phyloP scores from a whole-genome alignment of 2,888 invertebrate species.

The Epinotia bilunana region DNA sequence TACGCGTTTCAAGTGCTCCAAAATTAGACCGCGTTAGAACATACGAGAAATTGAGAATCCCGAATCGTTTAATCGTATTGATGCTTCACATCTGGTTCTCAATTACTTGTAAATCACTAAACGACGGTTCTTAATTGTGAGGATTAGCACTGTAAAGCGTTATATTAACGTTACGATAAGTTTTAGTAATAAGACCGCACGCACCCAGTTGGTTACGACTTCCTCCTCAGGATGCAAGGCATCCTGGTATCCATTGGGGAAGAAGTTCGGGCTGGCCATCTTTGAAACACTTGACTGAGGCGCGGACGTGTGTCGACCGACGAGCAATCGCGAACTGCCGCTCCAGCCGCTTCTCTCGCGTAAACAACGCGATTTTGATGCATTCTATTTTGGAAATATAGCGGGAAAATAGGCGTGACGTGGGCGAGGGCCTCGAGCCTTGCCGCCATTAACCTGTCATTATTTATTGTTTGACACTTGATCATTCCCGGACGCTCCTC shows the following conservation, averaged over 20 bases:
- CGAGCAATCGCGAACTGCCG: slow-evolving; percentile 75
- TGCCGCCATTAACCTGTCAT: slow-evolving; percentile 55
- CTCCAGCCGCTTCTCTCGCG: slow-evolving; percentile 76
- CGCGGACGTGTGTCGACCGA: slow-evolving; percentile 75
- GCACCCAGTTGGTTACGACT: slow-evolving; percentile 86
- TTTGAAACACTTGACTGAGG: slow-evolving; percentile 58
- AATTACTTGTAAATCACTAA: slow-evolving; percentile 35
- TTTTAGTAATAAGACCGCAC: slow-evolving; percentile 57
- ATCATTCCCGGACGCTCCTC: slow-evolving; percentile 12
- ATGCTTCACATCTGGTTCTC: slow-evolving; percentile 48
- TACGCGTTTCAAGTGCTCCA: slow-evolving; percentile 71
- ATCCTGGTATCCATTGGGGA: slow-evolving; percentile 83
- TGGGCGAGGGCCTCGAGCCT: slow-evolving; percentile 71
- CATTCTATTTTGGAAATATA: slow-evolving; percentile 84
- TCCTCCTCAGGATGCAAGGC: slow-evolving; percentile 84
- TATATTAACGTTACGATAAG: slow-evolving; percentile 2
- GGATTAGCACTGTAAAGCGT: slow-evolving; percentile 6
- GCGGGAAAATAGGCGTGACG: slow-evolving; percentile 74
- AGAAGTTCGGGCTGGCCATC: slow-evolving; percentile 81
- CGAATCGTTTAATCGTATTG: slow-evolving; percentile 48
- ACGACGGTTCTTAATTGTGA: slow-evolving; percentile 1
- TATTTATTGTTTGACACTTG: slow-evolving; percentile 56
- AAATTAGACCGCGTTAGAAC: slow-evolving; percentile 67
- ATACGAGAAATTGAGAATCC: slow-evolving; percentile 42
- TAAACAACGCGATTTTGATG: slow-evolving; percentile 81